Percentiles rank a stretch among this genome's conserved stretches.
These are phyloP conservation scores for Sarcoramphus papa DNA, from an alignment of 2,797 vertebrate genomes.

Conservation along the genomic window DNA sequence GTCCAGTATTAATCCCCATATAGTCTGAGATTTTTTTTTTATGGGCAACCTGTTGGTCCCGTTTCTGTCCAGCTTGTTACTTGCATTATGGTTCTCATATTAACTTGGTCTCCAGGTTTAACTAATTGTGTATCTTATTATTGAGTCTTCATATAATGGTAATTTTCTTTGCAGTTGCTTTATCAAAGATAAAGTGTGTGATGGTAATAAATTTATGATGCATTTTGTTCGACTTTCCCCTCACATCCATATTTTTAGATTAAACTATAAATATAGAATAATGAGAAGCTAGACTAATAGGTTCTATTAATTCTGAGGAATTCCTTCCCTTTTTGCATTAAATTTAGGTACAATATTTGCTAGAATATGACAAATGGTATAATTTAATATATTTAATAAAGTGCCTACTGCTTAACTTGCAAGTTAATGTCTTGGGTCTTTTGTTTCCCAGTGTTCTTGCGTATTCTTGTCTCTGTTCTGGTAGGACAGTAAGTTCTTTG, in stretches of 20 bases:
- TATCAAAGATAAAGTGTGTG: background rate
- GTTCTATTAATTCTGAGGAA: slow-evolving; percentile 19
- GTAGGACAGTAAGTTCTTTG: background rate
- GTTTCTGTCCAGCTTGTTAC: background rate
- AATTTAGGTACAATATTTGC: slow-evolving; percentile 28
- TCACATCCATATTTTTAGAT: slow-evolving; percentile 34
- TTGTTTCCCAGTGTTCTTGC: background rate
- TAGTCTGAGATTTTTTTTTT: background rate
- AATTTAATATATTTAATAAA: slow-evolving; percentile 17
- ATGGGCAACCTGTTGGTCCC: background rate
- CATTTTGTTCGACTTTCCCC: slow-evolving; percentile 23
- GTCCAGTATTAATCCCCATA: background rate
- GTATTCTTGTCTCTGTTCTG: background rate
- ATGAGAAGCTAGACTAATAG: slow-evolving; percentile 13
- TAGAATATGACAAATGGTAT: slow-evolving; percentile 20
- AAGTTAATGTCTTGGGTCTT: background rate
- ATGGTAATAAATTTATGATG: slow-evolving; percentile 44
- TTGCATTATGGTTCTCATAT: background rate
- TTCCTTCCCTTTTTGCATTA: slow-evolving; percentile 2
- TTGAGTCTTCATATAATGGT: background rate
- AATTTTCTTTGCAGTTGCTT: slow-evolving; percentile 1
- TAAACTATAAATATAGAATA: slow-evolving; percentile 18
- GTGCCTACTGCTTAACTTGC: background rate
- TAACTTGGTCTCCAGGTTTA: background rate
- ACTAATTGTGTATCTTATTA: background rate